A percentile compares a stretch with the other conserved stretches of the same genome.
Evolutionary conservation across 2,113 vertebrate species (phyloP).

Genomic region (Gymnogyps californianus): DNA sequence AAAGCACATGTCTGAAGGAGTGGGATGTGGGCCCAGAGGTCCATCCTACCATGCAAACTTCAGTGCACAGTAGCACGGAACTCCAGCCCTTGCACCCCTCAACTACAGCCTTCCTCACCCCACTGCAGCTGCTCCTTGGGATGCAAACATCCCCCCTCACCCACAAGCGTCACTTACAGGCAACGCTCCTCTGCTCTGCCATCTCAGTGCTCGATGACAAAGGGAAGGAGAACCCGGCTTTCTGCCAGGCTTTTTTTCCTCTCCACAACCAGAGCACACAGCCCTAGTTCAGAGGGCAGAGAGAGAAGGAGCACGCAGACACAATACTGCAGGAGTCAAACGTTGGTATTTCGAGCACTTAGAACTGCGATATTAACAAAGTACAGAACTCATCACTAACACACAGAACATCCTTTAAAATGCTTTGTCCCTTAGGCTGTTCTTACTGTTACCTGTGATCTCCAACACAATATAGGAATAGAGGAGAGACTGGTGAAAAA

Average conservation of each 20-base stretch:
- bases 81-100: background rate
- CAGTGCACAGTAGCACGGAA: background rate
- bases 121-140: background rate
- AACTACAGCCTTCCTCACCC: background rate
- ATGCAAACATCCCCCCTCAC: background rate
- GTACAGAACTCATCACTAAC: background rate
- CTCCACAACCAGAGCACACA: background rate
- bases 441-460: background rate
- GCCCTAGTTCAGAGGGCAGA: background rate
- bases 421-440: background rate
- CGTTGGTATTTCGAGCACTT: rapidly evolving
- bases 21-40: too few species aligned
- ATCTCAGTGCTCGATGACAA: rapidly evolving
- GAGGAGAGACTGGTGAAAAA: background rate
- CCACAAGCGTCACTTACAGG: background rate
- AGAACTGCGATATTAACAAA: background rate
- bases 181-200: background rate
- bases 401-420: background rate
- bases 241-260: background rate
- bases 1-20: background rate
- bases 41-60: background rate
- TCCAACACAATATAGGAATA: background rate
- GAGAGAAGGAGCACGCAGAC: background rate
- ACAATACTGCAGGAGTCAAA: background rate
- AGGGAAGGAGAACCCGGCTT: background rate